A percentile compares a stretch with the other conserved stretches of the same genome.
These are phyloP conservation scores for Calameuta pallipes DNA, from an alignment of 2,888 invertebrate species.

Conservation along the genomic window DNA sequence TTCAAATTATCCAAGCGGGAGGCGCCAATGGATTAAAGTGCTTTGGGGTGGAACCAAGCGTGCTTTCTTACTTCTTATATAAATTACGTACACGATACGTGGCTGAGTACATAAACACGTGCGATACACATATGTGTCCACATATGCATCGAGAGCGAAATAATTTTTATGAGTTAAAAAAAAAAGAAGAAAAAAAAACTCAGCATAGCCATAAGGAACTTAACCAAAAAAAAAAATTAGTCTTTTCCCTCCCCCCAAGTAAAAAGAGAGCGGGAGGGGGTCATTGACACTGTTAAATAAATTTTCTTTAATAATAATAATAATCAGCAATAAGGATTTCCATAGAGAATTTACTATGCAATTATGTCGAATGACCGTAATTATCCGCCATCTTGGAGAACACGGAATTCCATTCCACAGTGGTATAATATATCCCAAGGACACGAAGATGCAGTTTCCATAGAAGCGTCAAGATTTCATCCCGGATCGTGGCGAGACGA, in stretches of 20 bases:
- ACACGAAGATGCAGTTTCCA: neutral
- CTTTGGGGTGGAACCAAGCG: constrained; percentile 66
- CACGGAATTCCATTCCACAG: neutral
- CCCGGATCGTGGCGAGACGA: constrained; percentile 12
- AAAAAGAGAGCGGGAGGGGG: neutral
- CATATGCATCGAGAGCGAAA: constrained; percentile 38
- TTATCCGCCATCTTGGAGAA: neutral
- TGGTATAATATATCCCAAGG: neutral
- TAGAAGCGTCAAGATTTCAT: constrained; percentile 14
- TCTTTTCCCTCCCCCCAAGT: neutral
- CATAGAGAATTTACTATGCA: neutral
- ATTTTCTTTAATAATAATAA: neutral
- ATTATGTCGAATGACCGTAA: neutral
- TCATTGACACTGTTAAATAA: neutral
- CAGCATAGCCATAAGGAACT: neutral
- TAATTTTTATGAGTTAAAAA: constrained; percentile 38
- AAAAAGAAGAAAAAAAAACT: neutral
- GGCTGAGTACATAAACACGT: constrained; percentile 25
- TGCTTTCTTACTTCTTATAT: constrained; percentile 59
- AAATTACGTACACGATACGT: constrained; percentile 63
- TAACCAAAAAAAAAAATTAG: neutral
- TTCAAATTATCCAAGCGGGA: constrained; percentile 12
- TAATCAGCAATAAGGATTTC: neutral
- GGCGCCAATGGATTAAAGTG: constrained; percentile 61
- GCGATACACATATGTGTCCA: constrained; percentile 24